Evolutionary conservation across 2,888 invertebrate species (phyloP).

Genomic region (Cephalotes varians): DNA sequence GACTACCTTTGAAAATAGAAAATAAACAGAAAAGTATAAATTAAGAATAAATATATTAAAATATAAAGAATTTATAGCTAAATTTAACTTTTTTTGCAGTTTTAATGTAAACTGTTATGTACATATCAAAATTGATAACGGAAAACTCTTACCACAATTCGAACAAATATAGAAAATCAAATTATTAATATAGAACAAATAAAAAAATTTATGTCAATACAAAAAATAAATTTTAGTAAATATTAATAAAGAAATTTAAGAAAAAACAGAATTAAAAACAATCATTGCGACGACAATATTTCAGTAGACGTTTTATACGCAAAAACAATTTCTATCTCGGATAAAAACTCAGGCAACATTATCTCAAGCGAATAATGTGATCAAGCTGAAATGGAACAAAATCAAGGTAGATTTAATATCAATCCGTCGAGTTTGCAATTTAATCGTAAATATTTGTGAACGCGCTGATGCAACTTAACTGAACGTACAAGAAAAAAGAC

Average conservation of each 20-base stretch:
- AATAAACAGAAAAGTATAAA: not conserved
- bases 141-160: not conserved
- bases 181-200: not conserved
- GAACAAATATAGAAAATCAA: not conserved
- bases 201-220: not conserved
- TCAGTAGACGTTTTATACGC: not conserved
- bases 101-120: not conserved
- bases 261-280: not conserved
- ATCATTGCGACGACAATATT: not conserved
- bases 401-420: constrained; percentile 8
- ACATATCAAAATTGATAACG: not conserved
- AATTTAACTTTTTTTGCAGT: not conserved
- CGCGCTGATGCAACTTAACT: not conserved
- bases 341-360: not conserved
- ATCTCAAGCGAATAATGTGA: not conserved
- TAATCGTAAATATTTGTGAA: not conserved
- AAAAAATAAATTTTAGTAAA: not conserved
- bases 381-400: not conserved
- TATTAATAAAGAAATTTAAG: not conserved
- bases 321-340: not conserved
- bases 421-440: constrained; percentile 8
- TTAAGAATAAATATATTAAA: not conserved
- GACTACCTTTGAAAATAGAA: not conserved
- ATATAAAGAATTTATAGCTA: not conserved
- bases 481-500: not conserved